Base-by-base conservation (phyloP, 2,113 vertebrate genomes). In the Colistium nudipinnis region DNA sequence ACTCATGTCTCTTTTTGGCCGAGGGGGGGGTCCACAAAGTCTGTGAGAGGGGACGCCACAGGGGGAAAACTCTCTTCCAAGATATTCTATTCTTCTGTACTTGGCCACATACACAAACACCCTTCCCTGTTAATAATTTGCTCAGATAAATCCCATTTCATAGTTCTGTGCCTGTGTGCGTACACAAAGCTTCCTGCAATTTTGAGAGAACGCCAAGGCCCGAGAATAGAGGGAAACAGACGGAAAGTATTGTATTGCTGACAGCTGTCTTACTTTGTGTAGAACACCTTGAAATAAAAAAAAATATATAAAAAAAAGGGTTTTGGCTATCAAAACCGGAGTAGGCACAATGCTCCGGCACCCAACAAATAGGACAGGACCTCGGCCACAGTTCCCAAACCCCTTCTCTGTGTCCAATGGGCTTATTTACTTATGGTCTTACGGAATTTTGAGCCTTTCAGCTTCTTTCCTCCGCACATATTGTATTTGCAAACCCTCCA, bases 21-120 rank as follows among this genome's bases (percentile, higher is more conserved):
- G 41, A 83, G 89, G 89, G 84, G 84, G 89, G 89, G 84, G 84
- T 92, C 92, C 91, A 92, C 91, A 90, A n/a, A 82, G 73, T 80
- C 84, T 82, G 79, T 64, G 85, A 89, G 82, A 82, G 62, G 66
- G 74, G 79, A 81, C 67, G 74, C 54, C 17, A 14, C 25, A 11
- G 44, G 51, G 72, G 59, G 48, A 35, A 45, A 11, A 45, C 27
- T 69, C 43, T 49, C 54, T 72, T 44, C 71, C 30, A 56, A 66
- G 17, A 60, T 79, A 38, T 62, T 38, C 36, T 55, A 41, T 33
- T 63, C 53, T 75, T 62, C 27, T 69, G 35, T 39, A 41, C 30
- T 72, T 53, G 28, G 70, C 53, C 35, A 68, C 43, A 45, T 44
- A 19, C 49, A 66, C 49, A 69, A 73, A 66, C 17, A 62, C 60